Conservation (phyloP, 2,888 invertebrate species). For the Icerya purchasi region DNA sequence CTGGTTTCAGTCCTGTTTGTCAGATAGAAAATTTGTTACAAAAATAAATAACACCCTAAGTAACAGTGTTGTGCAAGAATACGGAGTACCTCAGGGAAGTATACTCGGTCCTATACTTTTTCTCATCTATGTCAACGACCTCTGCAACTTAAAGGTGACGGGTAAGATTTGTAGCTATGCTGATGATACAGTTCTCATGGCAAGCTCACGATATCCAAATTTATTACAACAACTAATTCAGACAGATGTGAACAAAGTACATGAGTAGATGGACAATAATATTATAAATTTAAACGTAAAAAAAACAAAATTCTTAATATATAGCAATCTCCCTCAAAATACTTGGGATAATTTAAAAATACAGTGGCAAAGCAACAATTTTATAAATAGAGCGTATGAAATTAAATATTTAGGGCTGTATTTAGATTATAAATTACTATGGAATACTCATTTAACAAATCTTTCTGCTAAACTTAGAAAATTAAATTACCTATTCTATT, state of each 20-base stretch:
- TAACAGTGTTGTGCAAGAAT: neutral
- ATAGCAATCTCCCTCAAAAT: neutral
- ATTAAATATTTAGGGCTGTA: neutral
- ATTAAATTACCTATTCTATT: neutral
- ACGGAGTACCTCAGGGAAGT: neutral
- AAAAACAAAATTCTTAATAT: neutral
- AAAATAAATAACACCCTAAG: neutral
- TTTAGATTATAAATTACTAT: neutral
- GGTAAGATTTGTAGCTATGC: neutral
- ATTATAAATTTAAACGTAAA: neutral
- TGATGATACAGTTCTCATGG: neutral
- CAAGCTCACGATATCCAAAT: neutral
- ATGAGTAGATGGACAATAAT: neutral
- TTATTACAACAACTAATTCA: neutral
- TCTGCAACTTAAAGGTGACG: neutral
- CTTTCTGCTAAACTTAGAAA: neutral
- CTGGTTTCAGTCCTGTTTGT: neutral
- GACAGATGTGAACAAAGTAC: neutral
- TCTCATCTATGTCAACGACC: neutral
- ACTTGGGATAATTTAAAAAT: neutral
- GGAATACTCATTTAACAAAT: neutral
- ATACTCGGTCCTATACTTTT: neutral
- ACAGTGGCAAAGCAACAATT: neutral
- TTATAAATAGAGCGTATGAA: neutral
- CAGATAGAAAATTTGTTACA: neutral